Base-by-base conservation (phyloP, 2,797 vertebrate species). In the Bradypodion pumilum region DNA sequence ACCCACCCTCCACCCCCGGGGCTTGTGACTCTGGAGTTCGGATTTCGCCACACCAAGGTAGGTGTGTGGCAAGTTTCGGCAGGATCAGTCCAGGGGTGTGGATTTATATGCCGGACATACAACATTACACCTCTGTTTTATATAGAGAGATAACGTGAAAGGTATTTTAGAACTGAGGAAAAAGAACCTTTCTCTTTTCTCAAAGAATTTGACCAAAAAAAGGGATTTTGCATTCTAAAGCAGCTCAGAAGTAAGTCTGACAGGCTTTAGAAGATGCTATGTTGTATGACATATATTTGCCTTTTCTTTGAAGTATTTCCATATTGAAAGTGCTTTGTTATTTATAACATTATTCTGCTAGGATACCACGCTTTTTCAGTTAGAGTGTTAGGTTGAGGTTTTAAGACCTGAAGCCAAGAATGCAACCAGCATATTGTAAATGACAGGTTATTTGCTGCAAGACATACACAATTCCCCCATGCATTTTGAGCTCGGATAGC, bases 291-390 rank as follows among this genome's bases (percentile, higher is more conserved):
- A 81, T 10, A 44, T 49, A 46, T 46, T 65, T 35, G 46, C 65
- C 40, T 70, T 83, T 86, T n/a, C 46, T 42, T 85, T 82, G 59
- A 16, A 72, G 46, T 66, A 86, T 82, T 46, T 46, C 27, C 42
- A 25, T 29, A 32, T 19, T 80, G 7, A 81, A 75, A 72, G 21
- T 25, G 19, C n/a, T 74, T 81, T 27, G 13, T 52, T 83, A 62
- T 80, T 83, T 76, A 76, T 81, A 85, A 65, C 27, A 27, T 37
- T 89, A 73, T 82, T 46, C 88, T 89, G 91, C 52, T 10, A 78
- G 80, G 69, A 87, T 81, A 0, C 0, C 77, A 65, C 87, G 56
- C 32, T 37, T 84, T 85, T 72, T 74, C 73, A 80, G 81, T 79
- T 85, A 90, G 27, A 86, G 88, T 85, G 78, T 72, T 85, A 56